Percentiles rank a stretch among this genome's conserved stretches.
Conservation (phyloP, 2,797 vertebrate species). For the Aulostomus chinensis region DNA sequence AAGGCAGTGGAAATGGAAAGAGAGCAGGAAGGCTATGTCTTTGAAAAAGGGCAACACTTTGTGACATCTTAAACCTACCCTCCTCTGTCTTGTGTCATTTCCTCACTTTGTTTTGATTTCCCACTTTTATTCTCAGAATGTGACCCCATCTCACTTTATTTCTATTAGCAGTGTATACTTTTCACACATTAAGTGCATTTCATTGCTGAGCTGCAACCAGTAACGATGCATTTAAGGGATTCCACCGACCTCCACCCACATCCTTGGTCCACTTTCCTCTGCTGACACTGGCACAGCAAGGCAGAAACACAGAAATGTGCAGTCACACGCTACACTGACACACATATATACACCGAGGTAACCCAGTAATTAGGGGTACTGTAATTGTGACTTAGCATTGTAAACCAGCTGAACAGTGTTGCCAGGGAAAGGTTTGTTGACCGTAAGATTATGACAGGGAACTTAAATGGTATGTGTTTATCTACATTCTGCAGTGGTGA, state of each 20-base stretch:
- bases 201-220: constrained; percentile 2
- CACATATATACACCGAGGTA: constrained; percentile 41
- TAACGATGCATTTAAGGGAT: no score
- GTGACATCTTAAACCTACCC: constrained; percentile 10
- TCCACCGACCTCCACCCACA: constrained; percentile 20
- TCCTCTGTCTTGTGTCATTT: background rate
- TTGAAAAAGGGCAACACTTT: constrained; percentile 24
- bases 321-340: constrained; percentile 32
- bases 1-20: constrained; percentile 32
- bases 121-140: background rate
- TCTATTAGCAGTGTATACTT: no score
- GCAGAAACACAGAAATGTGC: constrained; percentile 50
- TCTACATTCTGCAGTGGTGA: constrained; percentile 69
- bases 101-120: constrained; percentile 19
- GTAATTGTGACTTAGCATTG: constrained; percentile 71
- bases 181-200: constrained; percentile 18
- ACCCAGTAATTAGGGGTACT: constrained; percentile 64
- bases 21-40: constrained; percentile 26
- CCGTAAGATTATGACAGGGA: constrained; percentile 64
- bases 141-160: constrained; percentile 1
- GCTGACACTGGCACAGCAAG: constrained; percentile 19
- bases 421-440: constrained; percentile 72
- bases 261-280: constrained; percentile 17
- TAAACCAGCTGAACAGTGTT: constrained; percentile 62
- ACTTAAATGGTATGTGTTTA: constrained; percentile 73